Percentiles rank a stretch among this genome's conserved stretches.
These are phyloP conservation scores for Pinctada fucata DNA, from an alignment of 2,888 invertebrate genomes.

Conservation along the genomic window DNA sequence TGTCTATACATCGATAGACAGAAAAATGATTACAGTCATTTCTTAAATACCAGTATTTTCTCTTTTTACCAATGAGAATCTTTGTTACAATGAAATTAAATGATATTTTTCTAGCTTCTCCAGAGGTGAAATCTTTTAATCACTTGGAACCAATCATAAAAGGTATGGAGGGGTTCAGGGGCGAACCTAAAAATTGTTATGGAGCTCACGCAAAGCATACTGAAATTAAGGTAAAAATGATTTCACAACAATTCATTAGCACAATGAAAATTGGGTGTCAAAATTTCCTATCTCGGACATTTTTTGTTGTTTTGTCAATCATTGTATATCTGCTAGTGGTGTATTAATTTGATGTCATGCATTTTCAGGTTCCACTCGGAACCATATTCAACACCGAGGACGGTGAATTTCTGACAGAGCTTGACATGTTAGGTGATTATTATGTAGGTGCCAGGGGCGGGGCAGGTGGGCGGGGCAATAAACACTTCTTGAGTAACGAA, in stretches of 20 bases:
- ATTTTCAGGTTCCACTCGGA: constrained; percentile 86
- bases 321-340: too few species aligned
- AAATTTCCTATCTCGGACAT: too few species aligned
- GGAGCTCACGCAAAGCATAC: constrained; percentile 80
- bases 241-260: background rate
- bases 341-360: too few species aligned
- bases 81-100: too few species aligned
- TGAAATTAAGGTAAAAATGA: constrained; percentile 53
- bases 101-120: background rate
- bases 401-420: constrained; percentile 84
- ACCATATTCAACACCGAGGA: constrained; percentile 82
- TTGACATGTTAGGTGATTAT: constrained; percentile 84
- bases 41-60: too few species aligned
- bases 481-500: constrained; percentile 89
- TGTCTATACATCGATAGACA: too few species aligned
- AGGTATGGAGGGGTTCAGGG: constrained; percentile 86
- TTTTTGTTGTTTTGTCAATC: too few species aligned
- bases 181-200: constrained; percentile 85
- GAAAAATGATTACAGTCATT: too few species aligned
- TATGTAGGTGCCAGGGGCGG: constrained; percentile 97
- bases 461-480: constrained; percentile 96
- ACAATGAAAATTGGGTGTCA: too few species aligned
- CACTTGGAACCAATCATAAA: constrained; percentile 81
- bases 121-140: constrained; percentile 84
- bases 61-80: too few species aligned